These are phyloP conservation scores for Myiotriccus ornatus DNA, from an alignment of 2,797 vertebrate genomes.

Conservation along the genomic window DNA sequence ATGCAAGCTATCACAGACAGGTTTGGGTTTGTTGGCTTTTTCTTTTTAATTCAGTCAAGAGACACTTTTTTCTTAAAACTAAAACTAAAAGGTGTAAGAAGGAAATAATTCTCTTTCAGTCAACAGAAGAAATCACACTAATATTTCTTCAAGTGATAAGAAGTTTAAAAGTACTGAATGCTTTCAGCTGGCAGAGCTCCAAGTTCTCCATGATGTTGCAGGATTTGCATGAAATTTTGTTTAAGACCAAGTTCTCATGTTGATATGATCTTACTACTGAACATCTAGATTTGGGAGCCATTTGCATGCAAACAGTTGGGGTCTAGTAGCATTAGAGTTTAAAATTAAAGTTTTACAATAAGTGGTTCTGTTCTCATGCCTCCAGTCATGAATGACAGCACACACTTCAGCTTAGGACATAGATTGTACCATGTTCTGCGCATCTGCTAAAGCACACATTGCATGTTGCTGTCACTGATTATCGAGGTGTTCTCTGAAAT, in stretches of 20 bases:
- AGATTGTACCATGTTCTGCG: not conserved
- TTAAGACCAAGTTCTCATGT: conserved; percentile 19
- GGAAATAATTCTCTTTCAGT: not conserved
- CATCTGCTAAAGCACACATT: not conserved
- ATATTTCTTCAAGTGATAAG: not conserved
- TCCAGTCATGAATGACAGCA: not conserved
- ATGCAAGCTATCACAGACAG: not conserved
- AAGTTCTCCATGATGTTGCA: not conserved
- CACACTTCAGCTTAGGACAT: not conserved
- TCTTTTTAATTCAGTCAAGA: not conserved
- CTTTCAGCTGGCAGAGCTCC: not conserved
- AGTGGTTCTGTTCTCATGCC: not conserved
- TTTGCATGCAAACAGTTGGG: not conserved
- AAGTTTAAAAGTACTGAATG: not conserved
- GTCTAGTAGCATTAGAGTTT: not conserved
- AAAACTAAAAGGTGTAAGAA: not conserved
- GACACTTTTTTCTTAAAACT: not conserved
- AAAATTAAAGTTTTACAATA: not conserved
- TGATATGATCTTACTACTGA: conserved; percentile 1
- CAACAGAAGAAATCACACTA: not conserved
- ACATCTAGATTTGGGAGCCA: not conserved
- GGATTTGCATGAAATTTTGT: conserved; percentile 2
- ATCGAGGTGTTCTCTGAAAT: not conserved
- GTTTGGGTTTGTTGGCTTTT: not conserved
- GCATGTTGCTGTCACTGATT: not conserved